phyloP scores from a whole-genome alignment of 2,113 vertebrate species.

The Stictonetta naevosa region DNA sequence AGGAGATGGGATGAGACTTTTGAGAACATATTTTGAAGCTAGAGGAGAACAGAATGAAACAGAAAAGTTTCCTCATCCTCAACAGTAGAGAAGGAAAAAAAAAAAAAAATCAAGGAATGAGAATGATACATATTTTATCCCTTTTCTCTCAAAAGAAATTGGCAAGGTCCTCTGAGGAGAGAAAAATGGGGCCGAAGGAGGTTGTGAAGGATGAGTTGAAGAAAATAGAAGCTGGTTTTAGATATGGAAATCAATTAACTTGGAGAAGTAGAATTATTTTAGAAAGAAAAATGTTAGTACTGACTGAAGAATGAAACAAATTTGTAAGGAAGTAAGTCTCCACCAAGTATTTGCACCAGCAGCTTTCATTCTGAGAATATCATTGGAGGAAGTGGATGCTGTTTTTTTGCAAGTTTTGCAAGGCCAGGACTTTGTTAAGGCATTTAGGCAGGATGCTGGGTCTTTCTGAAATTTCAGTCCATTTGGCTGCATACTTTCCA shows the following conservation, averaged over 20 bases:
- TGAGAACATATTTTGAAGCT: background rate
- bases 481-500: background rate
- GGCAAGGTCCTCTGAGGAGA: background rate
- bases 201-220: background rate
- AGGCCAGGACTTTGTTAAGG: background rate
- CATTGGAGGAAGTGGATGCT: background rate
- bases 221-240: slow-evolving; percentile 17
- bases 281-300: background rate
- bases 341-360: background rate
- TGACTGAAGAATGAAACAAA: background rate
- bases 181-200: background rate
- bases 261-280: slow-evolving; percentile 9
- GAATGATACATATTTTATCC: background rate
- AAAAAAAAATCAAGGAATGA: background rate
- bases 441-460: background rate
- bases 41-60: background rate
- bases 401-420: too few species aligned
- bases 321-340: background rate
- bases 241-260: slow-evolving; percentile 37
- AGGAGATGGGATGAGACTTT: background rate
- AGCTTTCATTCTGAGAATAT: background rate
- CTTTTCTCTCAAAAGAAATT: background rate
- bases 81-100: accelerated
- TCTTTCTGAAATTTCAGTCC: background rate
- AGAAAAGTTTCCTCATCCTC: background rate